phyloP scores from a whole-genome alignment of 2,797 vertebrate genomes.

The Pangasius djambal region DNA sequence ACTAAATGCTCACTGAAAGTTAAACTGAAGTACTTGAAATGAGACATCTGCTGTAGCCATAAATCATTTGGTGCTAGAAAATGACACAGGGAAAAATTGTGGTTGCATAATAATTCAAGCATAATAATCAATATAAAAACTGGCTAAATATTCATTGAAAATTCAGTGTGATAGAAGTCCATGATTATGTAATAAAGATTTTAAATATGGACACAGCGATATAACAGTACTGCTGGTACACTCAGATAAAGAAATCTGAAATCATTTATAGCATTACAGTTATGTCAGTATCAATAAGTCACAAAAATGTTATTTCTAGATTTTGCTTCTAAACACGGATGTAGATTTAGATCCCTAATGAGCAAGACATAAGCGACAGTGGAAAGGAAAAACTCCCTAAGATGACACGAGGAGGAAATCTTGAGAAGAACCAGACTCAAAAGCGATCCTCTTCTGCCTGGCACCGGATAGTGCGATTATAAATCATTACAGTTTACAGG shows the following conservation, averaged over 20 bases:
- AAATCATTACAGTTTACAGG: neutral
- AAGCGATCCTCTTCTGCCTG: neutral
- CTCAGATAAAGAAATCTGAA: neutral
- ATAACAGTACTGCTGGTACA: neutral
- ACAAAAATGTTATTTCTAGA: neutral
- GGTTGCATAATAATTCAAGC: neutral
- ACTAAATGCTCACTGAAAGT: slow-evolving; percentile 37
- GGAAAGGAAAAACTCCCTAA: neutral
- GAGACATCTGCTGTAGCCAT: neutral
- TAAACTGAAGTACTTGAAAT: slow-evolving; percentile 10
- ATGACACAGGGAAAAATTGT: neutral
- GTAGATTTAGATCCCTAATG: neutral
- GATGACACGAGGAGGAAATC: neutral
- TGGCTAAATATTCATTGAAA: neutral
- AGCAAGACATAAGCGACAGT: neutral
- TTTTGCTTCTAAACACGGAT: neutral
- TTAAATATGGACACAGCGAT: neutral
- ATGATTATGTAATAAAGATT: neutral
- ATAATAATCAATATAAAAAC: neutral
- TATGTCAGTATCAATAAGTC: neutral
- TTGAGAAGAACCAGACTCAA: neutral
- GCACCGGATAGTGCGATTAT: neutral
- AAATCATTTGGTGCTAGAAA: neutral
- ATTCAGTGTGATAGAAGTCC: neutral
- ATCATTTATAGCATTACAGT: neutral